Conservation (phyloP, 2,888 invertebrate species). For the Cyclophora albipunctata region DNA sequence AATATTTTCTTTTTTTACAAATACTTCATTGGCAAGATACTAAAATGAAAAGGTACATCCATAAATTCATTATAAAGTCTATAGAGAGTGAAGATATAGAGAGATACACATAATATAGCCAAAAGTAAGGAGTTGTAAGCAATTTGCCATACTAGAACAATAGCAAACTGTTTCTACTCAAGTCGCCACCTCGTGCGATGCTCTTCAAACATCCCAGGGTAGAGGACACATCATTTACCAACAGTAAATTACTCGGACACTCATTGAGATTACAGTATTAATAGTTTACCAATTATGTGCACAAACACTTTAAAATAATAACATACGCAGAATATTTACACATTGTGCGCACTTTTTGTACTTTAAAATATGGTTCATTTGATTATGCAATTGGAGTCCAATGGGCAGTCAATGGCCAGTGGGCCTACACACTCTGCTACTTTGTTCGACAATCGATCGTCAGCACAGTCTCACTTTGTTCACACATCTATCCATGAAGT, state of each 20-base stretch:
- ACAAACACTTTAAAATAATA: constrained; percentile 43
- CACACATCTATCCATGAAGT: constrained; percentile 90
- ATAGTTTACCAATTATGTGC: constrained; percentile 51
- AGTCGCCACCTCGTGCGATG: constrained; percentile 56
- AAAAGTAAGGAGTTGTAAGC: constrained; percentile 45
- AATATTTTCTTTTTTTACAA: constrained; percentile 51
- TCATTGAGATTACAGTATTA: constrained; percentile 69
- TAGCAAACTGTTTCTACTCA: constrained; percentile 51
- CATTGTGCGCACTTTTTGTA: constrained; percentile 69
- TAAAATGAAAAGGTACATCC: constrained; percentile 48
- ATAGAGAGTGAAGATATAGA: constrained; percentile 69
- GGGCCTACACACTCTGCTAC: constrained; percentile 61
- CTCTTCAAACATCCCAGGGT: constrained; percentile 64
- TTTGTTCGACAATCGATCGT: constrained; percentile 45
- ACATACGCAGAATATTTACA: constrained; percentile 69
- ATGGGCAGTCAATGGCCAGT: constrained; percentile 54
- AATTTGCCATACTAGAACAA: constrained; percentile 66
- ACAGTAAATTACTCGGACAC: constrained; percentile 50
- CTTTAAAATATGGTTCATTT: constrained; percentile 67
- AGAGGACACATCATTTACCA: constrained; percentile 41
- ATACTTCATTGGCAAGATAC: constrained; percentile 73
- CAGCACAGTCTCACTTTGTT: constrained; percentile 86
- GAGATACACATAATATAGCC: constrained; percentile 49
- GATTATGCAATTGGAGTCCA: constrained; percentile 57
- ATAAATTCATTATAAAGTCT: constrained; percentile 56